Conservation (phyloP, 2,888 invertebrate species). For the Noctua comes region DNA sequence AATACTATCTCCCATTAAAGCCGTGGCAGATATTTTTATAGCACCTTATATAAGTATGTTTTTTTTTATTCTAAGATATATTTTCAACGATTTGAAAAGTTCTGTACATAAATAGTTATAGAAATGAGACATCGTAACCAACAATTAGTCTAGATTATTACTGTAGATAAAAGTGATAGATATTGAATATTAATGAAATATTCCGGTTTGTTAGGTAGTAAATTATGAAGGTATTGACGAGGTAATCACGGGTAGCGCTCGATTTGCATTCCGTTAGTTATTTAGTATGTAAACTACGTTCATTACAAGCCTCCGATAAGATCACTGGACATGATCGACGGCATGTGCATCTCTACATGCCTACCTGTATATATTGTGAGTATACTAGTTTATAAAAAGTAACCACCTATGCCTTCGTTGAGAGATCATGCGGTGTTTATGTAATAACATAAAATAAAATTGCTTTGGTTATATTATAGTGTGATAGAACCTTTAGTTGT, state of each 20-base stretch:
- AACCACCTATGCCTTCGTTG: conserved; percentile 61
- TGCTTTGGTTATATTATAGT: conserved; percentile 5
- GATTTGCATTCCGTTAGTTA: conserved; percentile 64
- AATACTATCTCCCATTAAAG: too few relatives aligned
- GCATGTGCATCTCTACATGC: conserved; percentile 74
- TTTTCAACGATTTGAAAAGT: conserved; percentile 10
- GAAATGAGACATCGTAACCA: conserved; percentile 35
- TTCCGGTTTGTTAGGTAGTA: conserved; percentile 64
- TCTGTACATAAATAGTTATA: conserved; percentile 30
- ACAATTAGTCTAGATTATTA: conserved; percentile 52
- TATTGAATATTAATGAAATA: conserved; percentile 51
- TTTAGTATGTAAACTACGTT: conserved; percentile 68
- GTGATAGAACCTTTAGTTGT: too few relatives aligned
- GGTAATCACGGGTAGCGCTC: conserved; percentile 44
- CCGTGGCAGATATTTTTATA: too few relatives aligned
- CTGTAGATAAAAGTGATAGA: conserved; percentile 41
- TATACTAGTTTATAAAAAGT: conserved; percentile 71
- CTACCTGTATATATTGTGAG: conserved; percentile 73
- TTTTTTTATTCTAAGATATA: conserved; percentile 11
- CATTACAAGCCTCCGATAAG: conserved; percentile 71
- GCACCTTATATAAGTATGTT: neutral
- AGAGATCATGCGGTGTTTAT: conserved; percentile 52
- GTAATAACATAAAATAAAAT: conserved; percentile 16
- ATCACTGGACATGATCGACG: conserved; percentile 61
- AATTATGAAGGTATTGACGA: conserved; percentile 59